These are phyloP conservation scores for Paradoxurus hermaphroditus DNA, from an alignment of 2,113 vertebrate genomes.

Conservation along the genomic window DNA sequence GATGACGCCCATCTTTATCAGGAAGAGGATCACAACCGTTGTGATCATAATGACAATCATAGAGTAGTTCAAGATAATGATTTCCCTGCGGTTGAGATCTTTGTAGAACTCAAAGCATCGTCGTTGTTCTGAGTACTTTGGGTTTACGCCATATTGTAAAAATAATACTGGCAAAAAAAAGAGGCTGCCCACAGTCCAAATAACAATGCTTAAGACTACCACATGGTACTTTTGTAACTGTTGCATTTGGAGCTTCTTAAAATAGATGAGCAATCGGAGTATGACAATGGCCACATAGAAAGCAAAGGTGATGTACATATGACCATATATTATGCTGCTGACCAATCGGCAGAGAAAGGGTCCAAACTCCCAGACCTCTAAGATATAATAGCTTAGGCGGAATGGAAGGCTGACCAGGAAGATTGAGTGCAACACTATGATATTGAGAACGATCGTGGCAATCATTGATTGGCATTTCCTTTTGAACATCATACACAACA, in stretches of 20 bases:
- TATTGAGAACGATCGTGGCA: conserved; percentile 55
- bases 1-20: no score
- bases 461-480: conserved; percentile 63
- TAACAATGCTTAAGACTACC: conserved; percentile 8
- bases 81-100: no score
- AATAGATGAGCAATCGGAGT: conserved; percentile 54
- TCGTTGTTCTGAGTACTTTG: no score
- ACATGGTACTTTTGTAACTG: conserved; percentile 59
- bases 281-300: conserved; percentile 75
- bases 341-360: conserved; percentile 62
- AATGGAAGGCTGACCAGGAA: conserved; percentile 80
- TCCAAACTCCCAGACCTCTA: conserved; percentile 71
- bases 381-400: conserved; percentile 77
- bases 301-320: conserved; percentile 78
- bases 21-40: no score
- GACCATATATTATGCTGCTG: conserved; percentile 70
- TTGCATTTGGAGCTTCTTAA: conserved; percentile 65
- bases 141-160: no score
- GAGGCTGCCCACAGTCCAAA: no score
- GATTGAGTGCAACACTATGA: conserved; percentile 76
- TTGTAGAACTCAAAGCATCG: no score
- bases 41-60: no score
- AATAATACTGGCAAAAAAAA: no score
- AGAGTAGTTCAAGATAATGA: no score
- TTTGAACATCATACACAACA: conserved; percentile 65